phyloP scores from a whole-genome alignment of 2,888 invertebrate species.

The Hyposoter dolosus region DNA sequence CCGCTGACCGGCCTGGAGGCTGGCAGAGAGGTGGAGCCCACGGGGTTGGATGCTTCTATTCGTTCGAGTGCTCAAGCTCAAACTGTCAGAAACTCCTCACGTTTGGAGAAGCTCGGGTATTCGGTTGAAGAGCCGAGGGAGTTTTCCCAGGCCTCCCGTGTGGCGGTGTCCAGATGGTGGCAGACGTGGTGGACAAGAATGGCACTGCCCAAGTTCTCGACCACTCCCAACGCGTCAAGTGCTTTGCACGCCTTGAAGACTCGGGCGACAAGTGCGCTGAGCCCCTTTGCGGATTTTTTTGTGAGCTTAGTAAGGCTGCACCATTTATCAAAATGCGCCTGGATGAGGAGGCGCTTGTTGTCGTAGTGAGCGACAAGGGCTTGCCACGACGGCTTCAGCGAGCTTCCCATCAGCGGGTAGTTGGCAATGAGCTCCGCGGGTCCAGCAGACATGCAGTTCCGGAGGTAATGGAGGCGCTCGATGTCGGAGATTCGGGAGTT shows the following conservation, averaged over 20 bases:
- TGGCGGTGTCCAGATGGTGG: constrained; percentile 9
- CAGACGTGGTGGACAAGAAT: constrained; percentile 31
- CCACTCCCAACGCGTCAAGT: not conserved
- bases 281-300: not conserved
- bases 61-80: constrained; percentile 13
- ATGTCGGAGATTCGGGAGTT: not conserved
- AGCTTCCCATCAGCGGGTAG: not conserved
- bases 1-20: not conserved
- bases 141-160: constrained; percentile 51
- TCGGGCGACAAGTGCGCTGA: not conserved
- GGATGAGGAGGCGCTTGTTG: not conserved
- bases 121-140: constrained; percentile 11
- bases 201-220: not conserved
- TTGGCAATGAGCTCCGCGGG: not conserved
- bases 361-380: not conserved
- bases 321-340: not conserved
- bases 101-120: constrained; percentile 27
- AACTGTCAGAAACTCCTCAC: constrained; percentile 32
- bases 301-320: not conserved
- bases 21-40: too few species aligned
- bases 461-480: not conserved
- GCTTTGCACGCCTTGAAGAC: not conserved
- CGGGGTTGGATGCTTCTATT: not conserved
- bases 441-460: not conserved
- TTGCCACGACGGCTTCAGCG: not conserved